Conservation (phyloP, 2,888 invertebrate genomes). For the Melipona beecheii region DNA sequence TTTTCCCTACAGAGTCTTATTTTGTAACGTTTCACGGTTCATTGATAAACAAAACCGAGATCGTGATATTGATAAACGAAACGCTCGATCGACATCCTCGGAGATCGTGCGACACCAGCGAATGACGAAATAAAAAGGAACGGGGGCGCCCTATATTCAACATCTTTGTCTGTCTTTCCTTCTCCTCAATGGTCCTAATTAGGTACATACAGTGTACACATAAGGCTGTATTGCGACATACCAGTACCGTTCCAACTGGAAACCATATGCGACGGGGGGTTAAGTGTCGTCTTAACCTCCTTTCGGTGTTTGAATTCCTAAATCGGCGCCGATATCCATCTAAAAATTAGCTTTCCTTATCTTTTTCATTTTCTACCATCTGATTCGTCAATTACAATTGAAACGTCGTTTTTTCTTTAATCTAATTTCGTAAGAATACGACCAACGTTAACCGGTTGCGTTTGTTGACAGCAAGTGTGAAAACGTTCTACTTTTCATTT, state of each 20-base stretch:
- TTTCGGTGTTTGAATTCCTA: conserved; percentile 67
- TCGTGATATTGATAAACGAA: conserved; percentile 6
- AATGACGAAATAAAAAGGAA: conserved; percentile 57
- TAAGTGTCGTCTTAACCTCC: conserved; percentile 73
- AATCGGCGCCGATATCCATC: conserved; percentile 49
- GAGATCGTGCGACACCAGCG: conserved; percentile 25
- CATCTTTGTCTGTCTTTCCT: conserved; percentile 58
- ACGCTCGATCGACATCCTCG: background rate
- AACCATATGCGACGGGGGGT: conserved; percentile 69
- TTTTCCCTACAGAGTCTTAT: conserved; percentile 40
- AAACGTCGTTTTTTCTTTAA: background rate
- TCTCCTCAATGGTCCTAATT: conserved; percentile 71
- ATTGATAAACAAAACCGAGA: conserved; percentile 7
- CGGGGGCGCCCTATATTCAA: conserved; percentile 60
- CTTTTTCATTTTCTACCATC: background rate
- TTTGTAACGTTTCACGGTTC: background rate
- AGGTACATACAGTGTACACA: conserved; percentile 66
- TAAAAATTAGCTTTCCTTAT: conserved; percentile 16
- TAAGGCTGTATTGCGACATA: conserved; percentile 68
- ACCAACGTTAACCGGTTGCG: background rate
- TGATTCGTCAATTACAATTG: background rate
- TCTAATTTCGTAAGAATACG: background rate
- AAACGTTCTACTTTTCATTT: background rate
- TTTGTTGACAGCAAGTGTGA: background rate
- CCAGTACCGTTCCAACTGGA: conserved; percentile 70